phyloP scores from a whole-genome alignment of 1,140 invertebrate species.

The Stegodyphus dumicola region DNA sequence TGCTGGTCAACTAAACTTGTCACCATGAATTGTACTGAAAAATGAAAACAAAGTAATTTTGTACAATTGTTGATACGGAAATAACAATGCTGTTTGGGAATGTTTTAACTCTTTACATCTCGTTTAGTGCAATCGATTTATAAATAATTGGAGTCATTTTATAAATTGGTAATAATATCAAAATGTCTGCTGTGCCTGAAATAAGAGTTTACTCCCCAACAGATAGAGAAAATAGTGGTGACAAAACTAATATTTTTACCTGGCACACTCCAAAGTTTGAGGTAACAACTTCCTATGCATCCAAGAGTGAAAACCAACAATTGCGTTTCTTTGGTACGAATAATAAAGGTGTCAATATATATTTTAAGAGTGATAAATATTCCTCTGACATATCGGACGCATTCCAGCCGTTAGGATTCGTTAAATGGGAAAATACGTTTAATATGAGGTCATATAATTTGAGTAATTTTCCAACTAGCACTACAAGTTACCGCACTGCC shows the following conservation, averaged over 20 bases:
- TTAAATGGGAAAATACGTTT: constrained; percentile 60
- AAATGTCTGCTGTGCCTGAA: constrained; percentile 56
- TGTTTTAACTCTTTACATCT: too few relatives aligned
- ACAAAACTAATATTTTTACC: constrained; percentile 32
- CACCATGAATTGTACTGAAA: too few relatives aligned
- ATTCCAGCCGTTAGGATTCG: constrained; percentile 20
- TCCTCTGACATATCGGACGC: constrained; percentile 34
- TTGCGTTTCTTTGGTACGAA: constrained; percentile 30
- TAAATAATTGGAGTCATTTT: too few relatives aligned
- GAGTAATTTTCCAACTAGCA: constrained; percentile 55
- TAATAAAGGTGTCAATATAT: constrained; percentile 27
- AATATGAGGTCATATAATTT: constrained; percentile 61
- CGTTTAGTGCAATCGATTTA: too few relatives aligned
- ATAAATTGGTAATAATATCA: neutral
- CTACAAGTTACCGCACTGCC: constrained; percentile 53
- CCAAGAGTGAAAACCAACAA: constrained; percentile 35
- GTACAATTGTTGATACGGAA: too few relatives aligned
- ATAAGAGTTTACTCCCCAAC: constrained; percentile 62
- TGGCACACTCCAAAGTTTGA: constrained; percentile 54
- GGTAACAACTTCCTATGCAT: constrained; percentile 18
- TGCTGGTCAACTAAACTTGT: too few relatives aligned
- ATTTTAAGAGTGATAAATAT: constrained; percentile 40
- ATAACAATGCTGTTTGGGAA: too few relatives aligned
- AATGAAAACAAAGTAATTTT: too few relatives aligned
- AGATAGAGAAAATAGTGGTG: constrained; percentile 41